phyloP scores from a whole-genome alignment of 2,888 invertebrate genomes.

The Phania funesta region DNA sequence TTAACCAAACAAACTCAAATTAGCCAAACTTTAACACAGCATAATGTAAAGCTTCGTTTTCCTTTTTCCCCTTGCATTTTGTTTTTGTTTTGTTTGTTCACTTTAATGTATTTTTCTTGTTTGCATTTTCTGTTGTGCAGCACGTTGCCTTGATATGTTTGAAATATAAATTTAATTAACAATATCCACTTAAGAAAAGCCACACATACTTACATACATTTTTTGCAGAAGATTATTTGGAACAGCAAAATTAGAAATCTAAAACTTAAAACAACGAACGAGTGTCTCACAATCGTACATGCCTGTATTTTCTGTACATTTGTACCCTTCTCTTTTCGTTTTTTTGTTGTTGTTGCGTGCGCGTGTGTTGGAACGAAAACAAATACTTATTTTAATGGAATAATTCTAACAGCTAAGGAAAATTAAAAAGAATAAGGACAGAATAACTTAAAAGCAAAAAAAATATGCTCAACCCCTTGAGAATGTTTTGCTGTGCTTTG shows the following conservation, averaged over 20 bases:
- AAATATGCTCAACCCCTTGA: slow-evolving; percentile 31
- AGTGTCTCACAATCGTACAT: not conserved
- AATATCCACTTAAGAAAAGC: slow-evolving; percentile 37
- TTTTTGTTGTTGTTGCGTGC: too few species aligned
- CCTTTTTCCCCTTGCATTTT: not conserved
- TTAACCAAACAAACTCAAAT: slow-evolving; percentile 1
- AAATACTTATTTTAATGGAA: slow-evolving; percentile 22
- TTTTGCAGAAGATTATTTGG: not conserved
- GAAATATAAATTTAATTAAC: slow-evolving; percentile 61
- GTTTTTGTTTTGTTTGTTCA: not conserved
- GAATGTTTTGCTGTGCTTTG: too few species aligned
- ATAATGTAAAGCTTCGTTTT: not conserved
- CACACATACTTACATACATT: not conserved
- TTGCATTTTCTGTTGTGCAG: not conserved
- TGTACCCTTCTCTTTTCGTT: not conserved
- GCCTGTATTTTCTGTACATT: not conserved
- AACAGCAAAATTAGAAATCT: not conserved
- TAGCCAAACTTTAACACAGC: slow-evolving; percentile 40
- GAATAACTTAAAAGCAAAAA: slow-evolving; percentile 5
- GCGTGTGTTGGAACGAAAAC: not conserved
- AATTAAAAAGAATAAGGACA: slow-evolving; percentile 35
- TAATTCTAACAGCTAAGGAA: slow-evolving; percentile 3
- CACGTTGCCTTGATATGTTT: slow-evolving; percentile 55
- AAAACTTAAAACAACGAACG: not conserved
- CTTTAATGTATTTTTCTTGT: not conserved